Conservation (phyloP, 2,797 vertebrate species). For the Ficedula albicollis region DNA sequence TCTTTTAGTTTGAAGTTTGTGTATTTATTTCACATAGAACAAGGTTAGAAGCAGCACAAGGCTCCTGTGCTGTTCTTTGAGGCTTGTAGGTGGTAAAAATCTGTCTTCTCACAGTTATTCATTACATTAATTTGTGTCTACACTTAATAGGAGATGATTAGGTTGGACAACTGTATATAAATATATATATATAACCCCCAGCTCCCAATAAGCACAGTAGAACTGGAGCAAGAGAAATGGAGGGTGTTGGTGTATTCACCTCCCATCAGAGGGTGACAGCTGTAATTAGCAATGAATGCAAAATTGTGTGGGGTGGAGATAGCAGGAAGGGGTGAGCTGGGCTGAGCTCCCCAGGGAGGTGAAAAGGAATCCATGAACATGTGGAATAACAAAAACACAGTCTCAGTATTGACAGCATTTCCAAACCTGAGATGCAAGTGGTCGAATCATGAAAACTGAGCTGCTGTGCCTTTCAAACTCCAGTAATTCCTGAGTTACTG, state of each 20-base stretch:
- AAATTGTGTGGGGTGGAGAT: background rate
- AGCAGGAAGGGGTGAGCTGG: background rate
- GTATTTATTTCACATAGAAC: background rate
- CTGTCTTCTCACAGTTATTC: background rate
- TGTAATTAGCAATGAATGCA: background rate
- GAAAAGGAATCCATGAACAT: background rate
- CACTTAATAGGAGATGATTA: background rate
- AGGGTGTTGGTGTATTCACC: background rate
- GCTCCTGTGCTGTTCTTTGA: background rate
- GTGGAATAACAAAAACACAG: accelerated
- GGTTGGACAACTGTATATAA: background rate
- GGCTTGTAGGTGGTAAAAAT: background rate
- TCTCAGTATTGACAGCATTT: background rate
- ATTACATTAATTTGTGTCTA: background rate
- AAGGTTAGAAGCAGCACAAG: background rate
- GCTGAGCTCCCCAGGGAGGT: background rate
- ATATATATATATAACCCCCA: background rate
- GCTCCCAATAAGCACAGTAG: background rate
- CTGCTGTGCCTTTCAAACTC: background rate
- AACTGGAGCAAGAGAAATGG: background rate
- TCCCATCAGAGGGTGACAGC: background rate
- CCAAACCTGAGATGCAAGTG: background rate
- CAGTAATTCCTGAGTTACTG: background rate
- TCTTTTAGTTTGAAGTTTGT: background rate
- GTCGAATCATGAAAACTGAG: background rate